Evolutionary conservation across 2,888 invertebrate genomes (phyloP).

Genomic region (Conomelus anceps): DNA sequence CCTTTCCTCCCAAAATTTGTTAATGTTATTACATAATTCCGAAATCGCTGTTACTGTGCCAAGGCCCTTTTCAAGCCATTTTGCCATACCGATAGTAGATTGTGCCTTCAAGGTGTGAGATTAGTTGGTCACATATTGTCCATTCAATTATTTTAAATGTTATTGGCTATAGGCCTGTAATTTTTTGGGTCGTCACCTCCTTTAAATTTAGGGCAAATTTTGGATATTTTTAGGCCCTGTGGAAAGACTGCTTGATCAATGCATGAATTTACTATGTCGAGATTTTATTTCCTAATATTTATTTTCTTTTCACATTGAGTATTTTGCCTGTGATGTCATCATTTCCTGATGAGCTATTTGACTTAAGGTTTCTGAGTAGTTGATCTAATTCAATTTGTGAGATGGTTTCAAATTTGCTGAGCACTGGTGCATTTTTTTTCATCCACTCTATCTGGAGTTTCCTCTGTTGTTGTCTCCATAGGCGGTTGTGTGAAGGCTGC

Average conservation of each 20-base stretch:
- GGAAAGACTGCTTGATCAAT: not conserved
- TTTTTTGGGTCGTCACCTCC: not conserved
- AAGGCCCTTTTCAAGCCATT: not conserved
- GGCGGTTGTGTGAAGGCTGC: not conserved
- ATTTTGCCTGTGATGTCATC: too few relatives aligned
- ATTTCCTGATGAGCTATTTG: not conserved
- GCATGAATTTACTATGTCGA: too few relatives aligned
- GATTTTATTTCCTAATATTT: not conserved
- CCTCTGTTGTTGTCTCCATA: not conserved
- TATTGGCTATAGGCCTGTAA: not conserved
- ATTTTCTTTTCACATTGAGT: not conserved
- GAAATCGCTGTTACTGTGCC: not conserved
- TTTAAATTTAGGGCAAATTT: not conserved
- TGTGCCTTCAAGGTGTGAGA: not conserved
- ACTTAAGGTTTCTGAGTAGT: not conserved
- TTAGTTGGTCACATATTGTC: not conserved
- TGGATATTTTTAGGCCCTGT: not conserved
- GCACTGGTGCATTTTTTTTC: not conserved
- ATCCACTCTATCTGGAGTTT: not conserved
- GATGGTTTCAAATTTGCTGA: not conserved
- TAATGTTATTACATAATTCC: not conserved
- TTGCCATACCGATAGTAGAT: not conserved
- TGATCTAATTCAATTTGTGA: not conserved
- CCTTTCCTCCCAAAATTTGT: too few relatives aligned
- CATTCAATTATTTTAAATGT: not conserved